Evolutionary conservation across 2,888 invertebrate species (phyloP).

Genomic region (Erannis defoliaria): DNA sequence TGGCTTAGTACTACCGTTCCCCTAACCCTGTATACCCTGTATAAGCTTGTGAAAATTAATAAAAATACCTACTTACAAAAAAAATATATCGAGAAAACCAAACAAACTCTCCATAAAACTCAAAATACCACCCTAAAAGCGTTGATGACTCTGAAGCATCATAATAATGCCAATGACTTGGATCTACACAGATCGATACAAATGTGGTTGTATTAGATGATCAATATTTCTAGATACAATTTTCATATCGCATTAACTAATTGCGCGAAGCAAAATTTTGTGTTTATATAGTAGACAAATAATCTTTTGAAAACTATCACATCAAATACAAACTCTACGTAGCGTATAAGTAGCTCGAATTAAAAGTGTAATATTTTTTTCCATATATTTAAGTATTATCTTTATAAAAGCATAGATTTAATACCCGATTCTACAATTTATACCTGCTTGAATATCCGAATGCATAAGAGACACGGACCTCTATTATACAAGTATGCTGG

Average conservation of each 20-base stretch:
- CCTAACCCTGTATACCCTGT: no score
- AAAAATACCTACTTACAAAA: neutral
- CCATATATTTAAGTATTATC: neutral
- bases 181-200: slow-evolving; percentile 13
- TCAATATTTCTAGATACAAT: slow-evolving; percentile 48
- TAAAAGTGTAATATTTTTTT: neutral
- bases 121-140: slow-evolving; percentile 18
- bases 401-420: neutral
- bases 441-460: neutral
- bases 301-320: neutral
- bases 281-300: neutral
- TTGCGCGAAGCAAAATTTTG: neutral
- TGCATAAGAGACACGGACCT: no score
- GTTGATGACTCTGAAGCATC: slow-evolving; percentile 13
- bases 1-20: no score
- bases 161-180: slow-evolving; percentile 14
- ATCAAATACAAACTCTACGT: slow-evolving; percentile 1
- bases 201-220: slow-evolving; percentile 50
- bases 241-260: slow-evolving; percentile 8
- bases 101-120: neutral
- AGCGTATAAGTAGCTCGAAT: neutral
- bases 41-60: neutral
- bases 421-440: neutral
- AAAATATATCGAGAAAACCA: neutral
- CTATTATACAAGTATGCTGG: no score